Evolutionary conservation across 2,797 vertebrate species (phyloP), one percentile per base, ranked within the genome.

Genomic region (Garrulus glandarius): DNA sequence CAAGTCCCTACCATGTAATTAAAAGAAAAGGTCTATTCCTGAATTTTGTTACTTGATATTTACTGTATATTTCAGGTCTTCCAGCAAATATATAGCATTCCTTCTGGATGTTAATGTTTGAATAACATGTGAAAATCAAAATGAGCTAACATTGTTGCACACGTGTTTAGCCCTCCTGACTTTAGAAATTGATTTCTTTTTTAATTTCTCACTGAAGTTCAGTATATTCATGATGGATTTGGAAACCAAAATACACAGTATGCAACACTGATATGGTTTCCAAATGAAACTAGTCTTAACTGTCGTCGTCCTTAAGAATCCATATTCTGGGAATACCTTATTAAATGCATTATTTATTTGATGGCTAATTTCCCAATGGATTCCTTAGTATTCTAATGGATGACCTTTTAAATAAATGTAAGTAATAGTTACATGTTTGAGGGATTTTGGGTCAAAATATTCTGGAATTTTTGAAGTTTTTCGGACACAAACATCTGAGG

Each of bases 81-180:
- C 29, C 17, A 6, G 32, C 27, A 79, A 81, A 60, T 7, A 32
- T 4, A 15, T 1, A 29, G 2, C 17, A 47, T 87, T 63, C 7
- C 10, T 57, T 49, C 36, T 46, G 65, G 37, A 39, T 41, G 8
- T 49, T 21, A 68, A 68, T 34, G 3, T n/a, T 74, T 16, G 30
- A 88, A 44, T 70, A 61, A 60, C 21, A 47, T 2, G 1, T 20
- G 41, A 71, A n/a, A 80, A 52, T 68, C 13, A 15, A 82, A 60
- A 49, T 9, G 21, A 17, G 15, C 26, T 46, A 26, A 12, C 1
- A 15, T 8, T 13, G 12, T 71, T 49, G 24, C 7, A 12, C 0
- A 0, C 5, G 29, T 60, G 34, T 61, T 80, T 36, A 59, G 18
- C 15, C 15, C 6, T 80, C 30, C 9, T 59, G 8, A n/a, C 13